phyloP scores from a whole-genome alignment of 2,888 invertebrate species.

The Drosophila maculinotata region DNA sequence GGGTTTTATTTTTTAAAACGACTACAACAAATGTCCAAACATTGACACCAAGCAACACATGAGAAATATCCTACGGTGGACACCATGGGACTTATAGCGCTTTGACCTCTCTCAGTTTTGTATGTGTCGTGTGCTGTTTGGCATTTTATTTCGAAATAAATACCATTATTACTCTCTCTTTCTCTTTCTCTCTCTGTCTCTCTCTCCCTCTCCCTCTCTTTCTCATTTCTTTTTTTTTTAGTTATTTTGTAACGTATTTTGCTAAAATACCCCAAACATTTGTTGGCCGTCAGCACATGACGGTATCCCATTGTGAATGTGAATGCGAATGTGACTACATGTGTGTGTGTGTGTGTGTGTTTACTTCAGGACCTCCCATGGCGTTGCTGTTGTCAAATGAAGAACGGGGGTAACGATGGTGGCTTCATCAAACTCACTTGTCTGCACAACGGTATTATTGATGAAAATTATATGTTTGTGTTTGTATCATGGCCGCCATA shows the following conservation, averaged over 20 bases:
- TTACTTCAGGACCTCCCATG: constrained; percentile 51
- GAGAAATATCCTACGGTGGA: constrained; percentile 21
- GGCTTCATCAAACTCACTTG: constrained; percentile 72
- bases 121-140: constrained; percentile 23
- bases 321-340: constrained; percentile 25
- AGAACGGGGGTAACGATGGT: constrained; percentile 26
- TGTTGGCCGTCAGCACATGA: constrained; percentile 60
- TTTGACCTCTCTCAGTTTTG: constrained; percentile 59
- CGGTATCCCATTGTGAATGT: constrained; percentile 58
- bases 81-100: constrained; percentile 59
- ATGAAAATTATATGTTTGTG: constrained; percentile 73
- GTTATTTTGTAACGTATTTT: constrained; percentile 60
- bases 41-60: constrained; percentile 47
- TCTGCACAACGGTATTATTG: constrained; percentile 68
- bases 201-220: neutral
- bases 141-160: constrained; percentile 70
- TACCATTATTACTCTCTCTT: constrained; percentile 61
- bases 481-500: constrained; percentile 56
- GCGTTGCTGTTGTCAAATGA: constrained; percentile 40
- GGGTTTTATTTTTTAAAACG: constrained; percentile 54
- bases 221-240: constrained; percentile 10
- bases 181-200: neutral
- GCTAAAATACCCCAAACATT: constrained; percentile 66
- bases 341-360: constrained; percentile 17
- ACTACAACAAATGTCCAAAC: constrained; percentile 52